phyloP scores from a whole-genome alignment of 1,140 invertebrate species.

The Cyphomyrmex costatus region DNA sequence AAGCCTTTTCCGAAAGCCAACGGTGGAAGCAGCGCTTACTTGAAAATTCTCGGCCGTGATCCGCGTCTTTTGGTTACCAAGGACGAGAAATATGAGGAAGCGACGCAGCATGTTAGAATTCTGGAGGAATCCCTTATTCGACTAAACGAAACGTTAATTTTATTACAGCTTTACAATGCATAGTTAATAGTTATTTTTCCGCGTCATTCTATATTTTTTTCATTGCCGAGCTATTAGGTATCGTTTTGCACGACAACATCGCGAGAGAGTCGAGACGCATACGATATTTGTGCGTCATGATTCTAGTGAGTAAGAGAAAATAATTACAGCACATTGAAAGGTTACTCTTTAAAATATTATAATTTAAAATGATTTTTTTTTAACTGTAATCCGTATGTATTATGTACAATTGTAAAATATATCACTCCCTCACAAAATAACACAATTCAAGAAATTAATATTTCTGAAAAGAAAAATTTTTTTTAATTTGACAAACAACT shows the following conservation, averaged over 20 bases:
- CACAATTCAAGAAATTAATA: too few species aligned
- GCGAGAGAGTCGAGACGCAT: background rate
- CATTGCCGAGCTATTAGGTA: background rate
- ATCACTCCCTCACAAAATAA: too few species aligned
- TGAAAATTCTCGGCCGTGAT: constrained; percentile 72
- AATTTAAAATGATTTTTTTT: background rate
- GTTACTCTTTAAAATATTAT: background rate
- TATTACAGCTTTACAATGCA: constrained; percentile 1
- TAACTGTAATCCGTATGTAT: background rate
- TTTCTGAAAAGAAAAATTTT: too few species aligned
- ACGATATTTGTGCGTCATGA: background rate
- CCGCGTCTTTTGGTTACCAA: constrained; percentile 59
- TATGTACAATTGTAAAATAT: too few species aligned
- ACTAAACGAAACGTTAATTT: constrained; percentile 58
- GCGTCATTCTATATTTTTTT: constrained; percentile 49
- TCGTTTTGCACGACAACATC: background rate
- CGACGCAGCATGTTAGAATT: background rate
- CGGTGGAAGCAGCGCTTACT: constrained; percentile 11
- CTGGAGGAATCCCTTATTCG: background rate
- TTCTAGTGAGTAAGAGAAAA: background rate
- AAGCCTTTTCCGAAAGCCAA: constrained; percentile 69
- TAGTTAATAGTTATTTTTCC: background rate
- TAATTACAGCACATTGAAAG: background rate
- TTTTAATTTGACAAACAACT: too few species aligned
- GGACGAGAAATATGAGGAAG: constrained; percentile 2